phyloP scores from a whole-genome alignment of 2,888 invertebrate species.

The Agonopterix alstromeriana region DNA sequence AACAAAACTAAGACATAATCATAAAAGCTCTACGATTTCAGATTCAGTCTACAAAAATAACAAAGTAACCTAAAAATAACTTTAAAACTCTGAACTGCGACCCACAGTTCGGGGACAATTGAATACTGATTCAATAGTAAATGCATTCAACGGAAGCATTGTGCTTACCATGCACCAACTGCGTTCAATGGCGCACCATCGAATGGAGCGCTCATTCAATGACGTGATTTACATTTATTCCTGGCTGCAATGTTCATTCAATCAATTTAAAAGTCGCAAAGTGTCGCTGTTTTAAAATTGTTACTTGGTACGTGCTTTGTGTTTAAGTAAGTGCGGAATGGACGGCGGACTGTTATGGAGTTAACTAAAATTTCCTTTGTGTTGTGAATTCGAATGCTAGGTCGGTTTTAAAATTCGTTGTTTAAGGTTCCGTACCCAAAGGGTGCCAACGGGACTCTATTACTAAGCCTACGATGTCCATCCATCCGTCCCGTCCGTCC shows the following conservation, averaged over 20 bases:
- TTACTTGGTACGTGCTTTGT: neutral
- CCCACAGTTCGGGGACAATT: slow-evolving; percentile 23
- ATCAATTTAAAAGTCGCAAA: slow-evolving; percentile 37
- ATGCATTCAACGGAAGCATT: slow-evolving; percentile 52
- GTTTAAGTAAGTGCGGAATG: neutral
- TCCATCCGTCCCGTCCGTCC: too few relatives aligned
- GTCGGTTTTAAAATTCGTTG: too few relatives aligned
- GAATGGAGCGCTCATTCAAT: slow-evolving; percentile 47
- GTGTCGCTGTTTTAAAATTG: slow-evolving; percentile 6
- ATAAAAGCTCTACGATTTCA: too few relatives aligned
- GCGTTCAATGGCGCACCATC: slow-evolving; percentile 46
- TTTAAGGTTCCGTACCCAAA: too few relatives aligned
- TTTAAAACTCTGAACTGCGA: neutral
- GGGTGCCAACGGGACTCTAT: too few relatives aligned
- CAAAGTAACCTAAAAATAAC: too few relatives aligned
- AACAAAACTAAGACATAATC: too few relatives aligned
- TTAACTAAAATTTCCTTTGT: too few relatives aligned
- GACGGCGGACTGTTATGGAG: too few relatives aligned
- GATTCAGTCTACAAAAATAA: too few relatives aligned
- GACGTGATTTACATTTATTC: slow-evolving; percentile 64
- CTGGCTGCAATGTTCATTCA: slow-evolving; percentile 33
- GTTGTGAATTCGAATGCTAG: too few relatives aligned
- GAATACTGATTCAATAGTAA: slow-evolving; percentile 57
- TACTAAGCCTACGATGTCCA: too few relatives aligned
- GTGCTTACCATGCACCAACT: slow-evolving; percentile 56